Percentiles rank a stretch among this genome's conserved stretches.
phyloP scores from a whole-genome alignment of 2,888 invertebrate species.

The Stictocephala bisonia region DNA sequence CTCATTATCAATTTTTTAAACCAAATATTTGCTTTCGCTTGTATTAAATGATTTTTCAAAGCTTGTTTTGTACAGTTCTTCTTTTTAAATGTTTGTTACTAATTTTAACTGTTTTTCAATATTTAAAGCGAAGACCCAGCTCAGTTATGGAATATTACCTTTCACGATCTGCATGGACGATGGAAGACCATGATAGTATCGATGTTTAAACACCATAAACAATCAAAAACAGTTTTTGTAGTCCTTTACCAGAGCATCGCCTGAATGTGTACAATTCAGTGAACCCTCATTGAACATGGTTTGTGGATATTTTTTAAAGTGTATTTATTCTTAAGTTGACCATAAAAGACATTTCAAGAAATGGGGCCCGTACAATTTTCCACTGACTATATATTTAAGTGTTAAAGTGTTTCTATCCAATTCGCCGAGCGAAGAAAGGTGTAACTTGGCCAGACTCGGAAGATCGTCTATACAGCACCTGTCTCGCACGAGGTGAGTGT shows the following conservation, averaged over 20 bases:
- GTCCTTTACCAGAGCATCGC: conserved; percentile 21
- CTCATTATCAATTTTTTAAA: no score
- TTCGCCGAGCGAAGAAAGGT: background rate
- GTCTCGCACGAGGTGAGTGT: conserved; percentile 25
- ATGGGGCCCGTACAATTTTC: conserved; percentile 8
- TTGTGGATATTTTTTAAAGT: conserved; percentile 24
- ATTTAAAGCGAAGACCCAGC: conserved; percentile 38
- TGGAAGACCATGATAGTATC: conserved; percentile 37
- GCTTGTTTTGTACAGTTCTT: background rate
- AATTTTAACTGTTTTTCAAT: no score
- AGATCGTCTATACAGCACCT: conserved; percentile 8
- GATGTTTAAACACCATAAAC: conserved; percentile 22
- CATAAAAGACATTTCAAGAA: conserved; percentile 1
- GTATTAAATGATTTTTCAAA: no score
- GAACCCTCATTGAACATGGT: conserved; percentile 40
- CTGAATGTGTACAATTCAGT: conserved; percentile 37
- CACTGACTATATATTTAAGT: background rate
- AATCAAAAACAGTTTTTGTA: background rate
- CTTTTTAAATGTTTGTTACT: conserved; percentile 22
- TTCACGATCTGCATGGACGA: conserved; percentile 12
- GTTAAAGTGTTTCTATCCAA: conserved; percentile 20
- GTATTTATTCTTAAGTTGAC: background rate
- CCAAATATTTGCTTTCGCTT: no score
- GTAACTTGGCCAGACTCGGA: background rate
- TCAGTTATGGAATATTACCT: conserved; percentile 36